Evolutionary conservation across 2,797 vertebrate species (phyloP).

Genomic region (Spinus olivaceus): DNA sequence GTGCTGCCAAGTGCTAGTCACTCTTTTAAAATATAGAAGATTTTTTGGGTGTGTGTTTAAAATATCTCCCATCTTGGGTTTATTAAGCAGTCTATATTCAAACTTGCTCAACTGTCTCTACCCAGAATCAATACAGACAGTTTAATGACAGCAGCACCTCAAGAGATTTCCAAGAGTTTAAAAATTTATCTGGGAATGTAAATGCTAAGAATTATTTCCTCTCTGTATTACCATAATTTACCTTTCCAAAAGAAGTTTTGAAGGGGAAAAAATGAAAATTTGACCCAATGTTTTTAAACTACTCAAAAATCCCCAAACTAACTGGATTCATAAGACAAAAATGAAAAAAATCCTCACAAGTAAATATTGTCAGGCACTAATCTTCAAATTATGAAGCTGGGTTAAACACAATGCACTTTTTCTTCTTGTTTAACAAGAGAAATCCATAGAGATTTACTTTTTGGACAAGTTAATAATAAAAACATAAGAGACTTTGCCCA

Average conservation of each 20-base stretch:
- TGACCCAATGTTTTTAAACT: not conserved
- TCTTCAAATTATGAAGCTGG: not conserved
- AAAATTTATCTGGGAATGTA: not conserved
- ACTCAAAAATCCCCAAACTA: not conserved
- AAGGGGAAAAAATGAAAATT: rapidly evolving
- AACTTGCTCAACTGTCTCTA: not conserved
- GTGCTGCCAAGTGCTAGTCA: not conserved
- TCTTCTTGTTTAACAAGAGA: not conserved
- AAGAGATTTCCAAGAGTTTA: not conserved
- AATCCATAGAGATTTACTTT: not conserved
- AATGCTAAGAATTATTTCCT: not conserved
- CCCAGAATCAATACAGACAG: not conserved
- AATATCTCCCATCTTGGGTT: not conserved
- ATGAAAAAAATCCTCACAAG: rapidly evolving
- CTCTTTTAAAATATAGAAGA: not conserved
- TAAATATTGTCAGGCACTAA: not conserved
- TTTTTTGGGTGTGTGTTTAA: not conserved
- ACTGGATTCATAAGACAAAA: not conserved
- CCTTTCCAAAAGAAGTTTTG: not conserved
- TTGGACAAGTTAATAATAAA: not conserved
- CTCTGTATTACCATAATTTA: not conserved
- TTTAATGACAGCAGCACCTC: not conserved
- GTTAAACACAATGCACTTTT: not conserved
- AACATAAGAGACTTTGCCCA: not conserved
- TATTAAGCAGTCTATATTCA: not conserved